phyloP scores from a whole-genome alignment of 2,113 vertebrate genomes.

The Psittacus erithacus region DNA sequence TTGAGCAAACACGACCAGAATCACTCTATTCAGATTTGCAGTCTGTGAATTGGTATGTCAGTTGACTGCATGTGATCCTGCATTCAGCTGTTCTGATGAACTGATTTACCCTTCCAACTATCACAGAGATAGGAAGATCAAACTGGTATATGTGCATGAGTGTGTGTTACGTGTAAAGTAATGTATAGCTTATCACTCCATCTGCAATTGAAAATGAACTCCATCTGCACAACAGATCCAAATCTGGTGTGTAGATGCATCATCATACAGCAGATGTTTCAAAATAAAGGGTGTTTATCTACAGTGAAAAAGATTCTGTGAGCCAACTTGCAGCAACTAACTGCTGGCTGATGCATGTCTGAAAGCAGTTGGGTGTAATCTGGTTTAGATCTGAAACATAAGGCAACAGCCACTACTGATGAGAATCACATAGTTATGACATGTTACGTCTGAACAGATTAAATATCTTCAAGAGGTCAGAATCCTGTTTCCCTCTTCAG shows the following conservation, averaged over 20 bases:
- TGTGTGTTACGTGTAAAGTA: accelerated
- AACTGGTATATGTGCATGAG: background rate
- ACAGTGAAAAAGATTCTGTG: background rate
- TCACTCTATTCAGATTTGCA: background rate
- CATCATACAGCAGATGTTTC: background rate
- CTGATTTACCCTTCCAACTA: background rate
- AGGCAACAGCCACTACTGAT: background rate
- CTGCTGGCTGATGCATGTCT: background rate
- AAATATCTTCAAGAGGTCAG: background rate
- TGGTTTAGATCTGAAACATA: background rate
- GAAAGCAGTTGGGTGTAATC: background rate
- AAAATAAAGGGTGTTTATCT: background rate
- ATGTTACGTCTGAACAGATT: background rate
- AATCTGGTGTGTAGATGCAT: background rate
- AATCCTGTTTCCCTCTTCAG: background rate
- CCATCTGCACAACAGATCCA: background rate
- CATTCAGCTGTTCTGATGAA: background rate
- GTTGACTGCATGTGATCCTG: background rate
- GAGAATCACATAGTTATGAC: background rate
- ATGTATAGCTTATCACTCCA: background rate
- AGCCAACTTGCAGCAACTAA: background rate
- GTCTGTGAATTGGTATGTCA: background rate
- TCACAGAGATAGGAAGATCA: background rate
- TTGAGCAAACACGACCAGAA: background rate
- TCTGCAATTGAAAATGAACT: background rate